Evolutionary conservation across 2,113 vertebrate genomes (phyloP), one percentile per base, ranked within the genome.

Genomic region (Eubucco bourcierii): DNA sequence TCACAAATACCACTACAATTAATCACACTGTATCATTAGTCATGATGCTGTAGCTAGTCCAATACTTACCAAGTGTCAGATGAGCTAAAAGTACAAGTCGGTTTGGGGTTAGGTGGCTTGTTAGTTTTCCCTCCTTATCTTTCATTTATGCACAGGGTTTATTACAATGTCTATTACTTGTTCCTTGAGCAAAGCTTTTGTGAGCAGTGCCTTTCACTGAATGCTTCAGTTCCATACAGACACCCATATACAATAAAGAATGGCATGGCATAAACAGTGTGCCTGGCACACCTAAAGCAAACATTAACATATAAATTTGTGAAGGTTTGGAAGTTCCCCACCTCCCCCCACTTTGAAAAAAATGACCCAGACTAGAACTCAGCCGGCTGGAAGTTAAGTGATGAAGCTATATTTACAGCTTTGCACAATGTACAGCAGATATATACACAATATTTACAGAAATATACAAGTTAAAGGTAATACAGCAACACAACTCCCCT

Each of bases 81-180:
- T 46, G 28, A 88, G 23, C 27, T 72, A 72, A 90, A 80, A 21
- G 37, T 8, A 8, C 0, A 2, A 73, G 11, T 17, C 53, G 24
- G 10, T 31, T 66, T 77, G 11, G 0, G 1, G 8, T 33, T 56
- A 52, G 15, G 2, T 6, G 2, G 0, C 33, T 82, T 24, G 50
- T 24, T 50, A 10, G 47, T 67, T 79, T 27, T 16, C 10, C 10
- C 9, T 4, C 10, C 34, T 74, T 59, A 25, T 46, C 4, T 91
- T 86, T 78, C 39, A 53, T 50, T 72, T 67, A 20, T 5, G 5
- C 2, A 37, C 6, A 75, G 5, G 10, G 4, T 28, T 76, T 84
- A 64, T 72, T 59, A n/a, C 3, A 52, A 41, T 29, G 84, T 34
- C 4, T 28, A 27, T 14, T 60, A 29, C 58, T 39, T 52, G 12